A percentile compares a stretch with the other conserved stretches of the same genome.
These are phyloP conservation scores for Lutraria rhynchaena DNA, from an alignment of 1,140 invertebrate genomes.

Conservation along the genomic window DNA sequence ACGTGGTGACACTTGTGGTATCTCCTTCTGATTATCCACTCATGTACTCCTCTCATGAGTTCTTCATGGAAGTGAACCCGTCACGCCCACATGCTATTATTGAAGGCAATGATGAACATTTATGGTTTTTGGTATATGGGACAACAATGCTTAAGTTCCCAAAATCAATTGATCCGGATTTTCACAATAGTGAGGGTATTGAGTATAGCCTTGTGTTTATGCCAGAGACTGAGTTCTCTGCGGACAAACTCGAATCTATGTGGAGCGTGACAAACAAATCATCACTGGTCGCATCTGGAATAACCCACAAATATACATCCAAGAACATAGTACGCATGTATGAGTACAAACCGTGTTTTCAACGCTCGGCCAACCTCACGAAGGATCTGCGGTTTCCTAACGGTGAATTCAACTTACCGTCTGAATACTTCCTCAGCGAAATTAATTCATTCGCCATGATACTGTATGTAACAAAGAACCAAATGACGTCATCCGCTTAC, in stretches of 20 bases:
- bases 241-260: constrained; percentile 36
- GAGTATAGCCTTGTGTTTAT: constrained; percentile 73
- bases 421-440: constrained; percentile 63
- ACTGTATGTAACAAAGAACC: constrained; percentile 73
- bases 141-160: constrained; percentile 75
- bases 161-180: constrained; percentile 77
- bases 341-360: constrained; percentile 66
- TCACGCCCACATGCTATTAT: constrained; percentile 76
- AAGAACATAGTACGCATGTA: constrained; percentile 70
- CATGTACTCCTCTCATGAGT: constrained; percentile 47
- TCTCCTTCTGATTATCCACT: constrained; percentile 64
- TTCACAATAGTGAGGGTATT: constrained; percentile 64
- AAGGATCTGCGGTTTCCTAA: constrained; percentile 63
- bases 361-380: constrained; percentile 46
- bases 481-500: constrained; percentile 38
- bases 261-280: constrained; percentile 56
- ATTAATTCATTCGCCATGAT: constrained; percentile 67
- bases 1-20: constrained; percentile 72
- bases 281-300: constrained; percentile 58
- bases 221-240: constrained; percentile 59
- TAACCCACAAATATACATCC: constrained; percentile 66
- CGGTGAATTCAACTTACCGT: constrained; percentile 71
- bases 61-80: constrained; percentile 69
- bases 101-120: constrained; percentile 65
- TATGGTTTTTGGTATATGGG: constrained; percentile 71